Conservation (phyloP, 2,797 vertebrate genomes). For the Staurois parvus region DNA sequence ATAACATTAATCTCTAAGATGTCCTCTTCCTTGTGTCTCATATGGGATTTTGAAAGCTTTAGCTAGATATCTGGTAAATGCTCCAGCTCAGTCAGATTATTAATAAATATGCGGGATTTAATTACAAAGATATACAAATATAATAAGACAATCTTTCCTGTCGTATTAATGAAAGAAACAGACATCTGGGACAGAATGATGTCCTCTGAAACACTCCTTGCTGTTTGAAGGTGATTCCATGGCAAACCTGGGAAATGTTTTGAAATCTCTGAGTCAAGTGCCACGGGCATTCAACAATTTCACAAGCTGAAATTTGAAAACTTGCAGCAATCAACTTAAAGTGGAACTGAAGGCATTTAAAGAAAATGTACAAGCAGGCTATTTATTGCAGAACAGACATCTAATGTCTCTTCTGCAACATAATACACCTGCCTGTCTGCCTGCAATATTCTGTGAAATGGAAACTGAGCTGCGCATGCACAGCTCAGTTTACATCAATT, state of each 20-base stretch:
- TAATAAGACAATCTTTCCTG: constrained; percentile 22
- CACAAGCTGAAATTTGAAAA: neutral
- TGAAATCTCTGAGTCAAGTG: neutral
- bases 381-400: no score
- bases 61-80: constrained; percentile 27
- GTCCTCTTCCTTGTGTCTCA: constrained; percentile 41
- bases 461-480: no score
- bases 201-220: neutral
- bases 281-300: no score
- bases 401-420: no score
- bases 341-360: no score
- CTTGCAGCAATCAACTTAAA: neutral
- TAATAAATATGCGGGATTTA: constrained; percentile 43
- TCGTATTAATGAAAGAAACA: neutral
- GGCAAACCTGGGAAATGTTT: neutral
- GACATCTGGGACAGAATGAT: neutral
- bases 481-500: no score
- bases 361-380: no score
- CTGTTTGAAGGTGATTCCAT: neutral
- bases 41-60: constrained; percentile 31
- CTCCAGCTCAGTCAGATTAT: constrained; percentile 27
- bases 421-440: no score
- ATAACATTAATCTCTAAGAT: constrained; percentile 54
- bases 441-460: no score
- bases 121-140: constrained; percentile 51